Evolutionary conservation across 2,797 vertebrate genomes (phyloP), one percentile per base, ranked within the genome.

Genomic region (Galago senegalensis): DNA sequence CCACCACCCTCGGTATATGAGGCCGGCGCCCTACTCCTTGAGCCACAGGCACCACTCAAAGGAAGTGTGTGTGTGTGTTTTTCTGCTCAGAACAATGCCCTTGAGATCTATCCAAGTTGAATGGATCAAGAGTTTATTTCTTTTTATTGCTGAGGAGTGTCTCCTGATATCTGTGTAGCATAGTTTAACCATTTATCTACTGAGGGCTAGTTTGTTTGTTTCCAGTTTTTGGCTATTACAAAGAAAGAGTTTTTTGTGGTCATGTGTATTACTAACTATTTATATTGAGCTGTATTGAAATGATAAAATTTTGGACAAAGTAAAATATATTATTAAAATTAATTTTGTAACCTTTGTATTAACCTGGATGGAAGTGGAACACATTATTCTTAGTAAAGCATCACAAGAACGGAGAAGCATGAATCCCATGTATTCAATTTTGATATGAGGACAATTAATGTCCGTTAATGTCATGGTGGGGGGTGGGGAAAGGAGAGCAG

Each of bases 281-380:
- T 67, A 63, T 53, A 70, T 13, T 80, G 34, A 46, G 37, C 61
- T 58, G 3, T 40, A 46, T 14, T 76, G 8, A 81, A 84, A 83
- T 89, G 12, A 79, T 25, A 43, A 17, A 75, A 81, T 63, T 76
- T 34, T 65, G 25, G 21, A 37, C 82, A 63, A 92, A 69, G 8
- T 29, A 63, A 81, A 77, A 88, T 46, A 69, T 40, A 40, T 73
- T 63, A 27, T 93, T 70, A 82, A 93, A 86, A 69, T 76, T 53
- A 77, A 63, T 70, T 82, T 80, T 29, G 40, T 11, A 53, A 14
- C 49, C 49, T 53, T 53, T 53, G 49, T 53, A 53, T 53, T 53
- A 53, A 16, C 49, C 49, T 53, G 49, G 14, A 53, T 53, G 49
- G 14, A 53, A 53, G 49, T 53, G 3, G 49, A 53, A 53, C 49